Base-by-base conservation (phyloP, 2,797 vertebrate genomes). In the Sandelia bainsii region DNA sequence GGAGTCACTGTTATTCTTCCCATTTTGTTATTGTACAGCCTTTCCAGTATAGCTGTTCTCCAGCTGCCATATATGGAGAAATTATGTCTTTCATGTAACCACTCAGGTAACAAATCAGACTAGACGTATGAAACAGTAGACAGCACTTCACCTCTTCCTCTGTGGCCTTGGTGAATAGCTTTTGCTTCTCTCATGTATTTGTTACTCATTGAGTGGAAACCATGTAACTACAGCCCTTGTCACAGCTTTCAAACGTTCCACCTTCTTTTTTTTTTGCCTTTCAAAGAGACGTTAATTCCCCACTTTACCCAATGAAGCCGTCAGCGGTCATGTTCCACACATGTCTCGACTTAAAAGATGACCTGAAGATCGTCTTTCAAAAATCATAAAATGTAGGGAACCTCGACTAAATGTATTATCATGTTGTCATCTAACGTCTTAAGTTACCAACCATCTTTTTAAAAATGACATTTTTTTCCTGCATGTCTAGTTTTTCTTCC, bases 81-180 rank as follows among this genome's bases (percentile, higher is more conserved):
- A 13, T 32, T 6, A 22, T 40, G 25, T 44, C 63, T 2, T 62
- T 22, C 37, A 32, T 5, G 19, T 56, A 39, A 52, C 16, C 60
- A 64, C 51, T 62, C 62, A 13, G 56, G 23, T 79, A 64, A 75
- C 69, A 79, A 82, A 79, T 82, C 72, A 81, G 60, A 65, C 16
- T 10, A 49, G 63, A 60, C 16, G 16, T 53, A 11, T 39, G 56
- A 34, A 64, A 34, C 37, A 23, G 37, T 49, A 49, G 65, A 48
- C 13, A 34, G 19, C 49, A 19, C 42, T 13, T 60, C 40, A 56
- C 37, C 44, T 51, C 53, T 61, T 10, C 20, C 66, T 22, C 50
- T 2, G 20, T 8, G 45, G 58, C 61, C 58, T 32, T 56, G 59
- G 75, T 72, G 52, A 48, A 79, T 62, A 0, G 51, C 51, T 27